These are phyloP conservation scores for Ciona savignyi DNA, from an alignment of 23 tunicate species.

Conservation along the genomic window DNA sequence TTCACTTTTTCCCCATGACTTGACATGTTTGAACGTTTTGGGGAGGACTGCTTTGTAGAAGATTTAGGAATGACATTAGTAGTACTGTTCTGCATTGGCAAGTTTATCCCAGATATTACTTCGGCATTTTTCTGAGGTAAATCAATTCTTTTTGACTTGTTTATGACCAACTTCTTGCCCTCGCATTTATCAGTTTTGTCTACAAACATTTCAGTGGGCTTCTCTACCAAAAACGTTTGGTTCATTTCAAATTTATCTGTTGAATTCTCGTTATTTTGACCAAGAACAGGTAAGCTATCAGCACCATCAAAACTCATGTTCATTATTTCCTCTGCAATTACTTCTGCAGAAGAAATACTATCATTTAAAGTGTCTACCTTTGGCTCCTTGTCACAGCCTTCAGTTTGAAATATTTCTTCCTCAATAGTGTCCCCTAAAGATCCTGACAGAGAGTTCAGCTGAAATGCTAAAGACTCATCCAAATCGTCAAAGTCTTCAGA, in stretches of 20 bases:
- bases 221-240: not conserved
- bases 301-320: slow-evolving; percentile 4
- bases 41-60: not conserved
- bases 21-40: not conserved
- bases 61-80: not conserved
- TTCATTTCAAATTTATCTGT: not conserved
- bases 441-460: not conserved
- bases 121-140: not conserved
- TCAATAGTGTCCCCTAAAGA: slow-evolving; percentile 1
- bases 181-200: not conserved
- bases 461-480: not conserved
- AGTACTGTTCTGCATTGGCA: not conserved
- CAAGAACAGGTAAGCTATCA: not conserved
- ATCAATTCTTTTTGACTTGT: not conserved
- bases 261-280: not conserved
- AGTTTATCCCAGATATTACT: not conserved
- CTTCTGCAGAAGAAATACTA: not conserved
- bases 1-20: not conserved
- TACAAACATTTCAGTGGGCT: not conserved
- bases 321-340: not conserved
- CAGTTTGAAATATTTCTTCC: not conserved
- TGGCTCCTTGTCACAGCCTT: not conserved
- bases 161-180: not conserved
- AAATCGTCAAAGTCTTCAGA: slow-evolving; percentile 37
- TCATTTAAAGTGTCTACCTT: not conserved